phyloP scores from a whole-genome alignment of 1,140 invertebrate species.

The Pentalonia nigronervosa region DNA sequence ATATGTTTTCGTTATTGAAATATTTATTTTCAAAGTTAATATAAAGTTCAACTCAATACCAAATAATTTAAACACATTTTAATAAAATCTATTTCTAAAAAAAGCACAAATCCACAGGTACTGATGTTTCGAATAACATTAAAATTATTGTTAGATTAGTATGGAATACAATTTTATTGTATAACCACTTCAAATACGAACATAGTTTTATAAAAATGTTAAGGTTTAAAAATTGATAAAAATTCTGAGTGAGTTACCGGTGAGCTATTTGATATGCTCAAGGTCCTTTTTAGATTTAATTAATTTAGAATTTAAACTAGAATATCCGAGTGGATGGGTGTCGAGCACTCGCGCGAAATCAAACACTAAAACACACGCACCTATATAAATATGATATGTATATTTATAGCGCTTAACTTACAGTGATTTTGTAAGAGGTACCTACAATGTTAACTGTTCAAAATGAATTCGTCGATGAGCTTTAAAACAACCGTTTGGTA shows the following conservation, averaged over 20 bases:
- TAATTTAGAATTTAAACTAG: not conserved
- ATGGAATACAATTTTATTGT: not conserved
- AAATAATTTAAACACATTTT: not conserved
- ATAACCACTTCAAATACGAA: not conserved
- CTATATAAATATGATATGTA: not conserved
- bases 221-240: constrained; percentile 29
- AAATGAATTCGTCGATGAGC: not conserved
- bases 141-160: not conserved
- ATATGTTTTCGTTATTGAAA: not conserved
- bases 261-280: not conserved
- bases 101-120: not conserved
- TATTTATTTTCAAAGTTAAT: not conserved
- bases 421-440: not conserved
- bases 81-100: not conserved
- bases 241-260: not conserved
- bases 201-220: not conserved
- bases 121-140: not conserved
- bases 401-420: not conserved
- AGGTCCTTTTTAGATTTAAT: not conserved
- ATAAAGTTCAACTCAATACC: not conserved
- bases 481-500: not conserved
- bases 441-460: not conserved
- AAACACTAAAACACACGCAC: not conserved
- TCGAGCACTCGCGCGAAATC: not conserved
- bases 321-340: not conserved